phyloP scores from a whole-genome alignment of 1,140 invertebrate species.

The Cyclina sinensis region DNA sequence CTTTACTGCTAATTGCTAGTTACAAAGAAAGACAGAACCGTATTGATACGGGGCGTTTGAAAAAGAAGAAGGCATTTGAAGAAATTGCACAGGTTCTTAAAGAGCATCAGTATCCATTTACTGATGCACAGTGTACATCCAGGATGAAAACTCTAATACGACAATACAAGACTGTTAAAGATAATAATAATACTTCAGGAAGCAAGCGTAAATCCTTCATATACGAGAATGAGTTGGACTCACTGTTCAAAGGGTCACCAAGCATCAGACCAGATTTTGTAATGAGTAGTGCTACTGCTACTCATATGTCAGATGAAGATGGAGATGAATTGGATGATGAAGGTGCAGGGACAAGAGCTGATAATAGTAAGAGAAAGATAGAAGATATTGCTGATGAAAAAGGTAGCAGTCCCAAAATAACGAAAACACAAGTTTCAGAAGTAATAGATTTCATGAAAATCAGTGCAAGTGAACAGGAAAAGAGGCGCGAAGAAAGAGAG shows the following conservation, averaged over 20 bases:
- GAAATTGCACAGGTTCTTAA: background rate
- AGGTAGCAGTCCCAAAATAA: background rate
- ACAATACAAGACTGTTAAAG: conserved; percentile 31
- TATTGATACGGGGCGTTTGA: background rate
- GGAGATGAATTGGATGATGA: background rate
- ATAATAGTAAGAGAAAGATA: background rate
- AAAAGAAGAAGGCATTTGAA: conserved; percentile 13
- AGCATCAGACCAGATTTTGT: background rate
- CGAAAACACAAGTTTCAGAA: background rate
- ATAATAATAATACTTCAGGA: conserved; percentile 16
- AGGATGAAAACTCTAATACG: conserved; percentile 16
- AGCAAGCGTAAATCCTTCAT: background rate
- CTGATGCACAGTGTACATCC: background rate
- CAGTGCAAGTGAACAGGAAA: background rate
- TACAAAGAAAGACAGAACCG: background rate
- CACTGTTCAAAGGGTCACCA: background rate
- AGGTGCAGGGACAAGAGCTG: background rate
- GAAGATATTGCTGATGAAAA: background rate
- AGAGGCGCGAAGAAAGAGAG: background rate
- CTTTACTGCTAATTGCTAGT: background rate
- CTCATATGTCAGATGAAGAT: background rate
- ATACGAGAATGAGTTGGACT: conserved; percentile 13
- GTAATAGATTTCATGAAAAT: conserved; percentile 1
- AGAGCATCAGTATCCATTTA: background rate
- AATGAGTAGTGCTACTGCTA: background rate